phyloP scores from a whole-genome alignment of 2,797 vertebrate species.

The Tenualosa ilisha region DNA sequence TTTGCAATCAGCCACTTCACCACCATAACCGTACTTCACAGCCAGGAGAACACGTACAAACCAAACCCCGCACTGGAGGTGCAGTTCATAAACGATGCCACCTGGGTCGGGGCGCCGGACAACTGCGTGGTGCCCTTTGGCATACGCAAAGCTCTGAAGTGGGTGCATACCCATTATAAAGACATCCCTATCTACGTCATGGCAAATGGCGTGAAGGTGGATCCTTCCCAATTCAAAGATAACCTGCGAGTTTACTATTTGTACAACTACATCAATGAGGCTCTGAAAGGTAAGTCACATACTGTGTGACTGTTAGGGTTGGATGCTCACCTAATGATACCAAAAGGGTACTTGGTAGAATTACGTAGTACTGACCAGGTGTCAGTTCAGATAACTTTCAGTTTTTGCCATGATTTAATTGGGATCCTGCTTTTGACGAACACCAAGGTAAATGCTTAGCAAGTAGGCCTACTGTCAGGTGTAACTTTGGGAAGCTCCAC shows the following conservation, averaged over 20 bases:
- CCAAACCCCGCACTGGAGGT: constrained; percentile 82
- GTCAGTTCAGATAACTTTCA: too few species aligned
- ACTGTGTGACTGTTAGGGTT: neutral
- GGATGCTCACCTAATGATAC: too few species aligned
- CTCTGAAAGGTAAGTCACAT: constrained; percentile 87
- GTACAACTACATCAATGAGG: constrained; percentile 93
- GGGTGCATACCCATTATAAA: constrained; percentile 82
- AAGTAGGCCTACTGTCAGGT: too few species aligned
- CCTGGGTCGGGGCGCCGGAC: constrained; percentile 88
- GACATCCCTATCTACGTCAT: constrained; percentile 86
- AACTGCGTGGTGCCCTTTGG: constrained; percentile 93
- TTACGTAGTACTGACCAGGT: too few species aligned
- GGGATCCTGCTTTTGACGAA: too few species aligned
- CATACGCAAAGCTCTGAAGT: constrained; percentile 87
- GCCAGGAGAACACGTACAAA: constrained; percentile 84
- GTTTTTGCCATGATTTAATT: too few species aligned
- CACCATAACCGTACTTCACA: constrained; percentile 86
- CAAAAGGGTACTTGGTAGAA: too few species aligned
- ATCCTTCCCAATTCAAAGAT: constrained; percentile 79
- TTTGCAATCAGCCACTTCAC: constrained; percentile 94
- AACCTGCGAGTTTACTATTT: constrained; percentile 87
- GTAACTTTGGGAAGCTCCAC: too few species aligned
- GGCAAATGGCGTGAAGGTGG: constrained; percentile 89
- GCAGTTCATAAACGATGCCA: constrained; percentile 89
- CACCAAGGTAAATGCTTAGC: too few species aligned